Conservation (phyloP, 2,797 vertebrate species). For the Taenioides sp. region DNA sequence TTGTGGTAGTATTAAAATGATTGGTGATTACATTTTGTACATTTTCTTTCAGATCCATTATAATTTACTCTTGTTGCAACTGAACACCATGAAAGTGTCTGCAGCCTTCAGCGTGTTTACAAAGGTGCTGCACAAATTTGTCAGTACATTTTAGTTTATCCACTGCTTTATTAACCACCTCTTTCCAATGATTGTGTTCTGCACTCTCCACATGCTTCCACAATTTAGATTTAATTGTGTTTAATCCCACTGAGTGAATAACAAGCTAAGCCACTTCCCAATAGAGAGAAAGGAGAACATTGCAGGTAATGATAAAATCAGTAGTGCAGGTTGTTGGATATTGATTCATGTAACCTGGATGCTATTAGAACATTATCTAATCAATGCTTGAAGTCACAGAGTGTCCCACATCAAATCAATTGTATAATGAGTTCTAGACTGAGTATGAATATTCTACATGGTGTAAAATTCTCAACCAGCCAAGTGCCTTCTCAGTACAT, state of each 20-base stretch:
- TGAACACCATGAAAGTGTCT: too few species aligned
- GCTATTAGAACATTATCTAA: not conserved
- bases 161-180: not conserved
- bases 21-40: too few species aligned
- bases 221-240: not conserved
- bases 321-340: not conserved
- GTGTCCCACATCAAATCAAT: conserved; percentile 1
- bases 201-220: not conserved
- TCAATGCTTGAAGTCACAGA: not conserved
- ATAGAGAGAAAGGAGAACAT: not conserved
- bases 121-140: not conserved
- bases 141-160: not conserved
- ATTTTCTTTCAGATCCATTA: too few species aligned
- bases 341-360: not conserved
- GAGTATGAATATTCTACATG: not conserved
- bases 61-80: too few species aligned
- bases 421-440: not conserved
- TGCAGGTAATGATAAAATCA: not conserved
- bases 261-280: not conserved
- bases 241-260: not conserved
- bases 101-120: too few species aligned
- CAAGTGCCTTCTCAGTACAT: not conserved
- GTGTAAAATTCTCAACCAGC: not conserved
- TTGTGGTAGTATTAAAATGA: too few species aligned
- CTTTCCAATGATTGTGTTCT: not conserved